Base-by-base conservation (phyloP, 1,140 invertebrate species). In the Phymorhynchus buccinoides region DNA sequence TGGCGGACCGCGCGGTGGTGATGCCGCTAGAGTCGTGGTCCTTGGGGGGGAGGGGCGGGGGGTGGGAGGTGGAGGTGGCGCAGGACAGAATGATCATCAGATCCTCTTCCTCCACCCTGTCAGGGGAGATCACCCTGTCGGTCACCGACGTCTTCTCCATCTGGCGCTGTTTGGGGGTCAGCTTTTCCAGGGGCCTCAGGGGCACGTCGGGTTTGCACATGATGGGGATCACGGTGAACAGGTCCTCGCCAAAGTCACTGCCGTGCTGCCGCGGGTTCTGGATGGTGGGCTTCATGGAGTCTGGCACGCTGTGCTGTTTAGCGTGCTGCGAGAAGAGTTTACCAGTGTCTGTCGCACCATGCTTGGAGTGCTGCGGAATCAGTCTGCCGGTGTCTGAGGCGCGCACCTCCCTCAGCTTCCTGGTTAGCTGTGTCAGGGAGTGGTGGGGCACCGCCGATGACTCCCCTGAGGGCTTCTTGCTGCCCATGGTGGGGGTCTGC, bases 151-250 rank as follows among this genome's bases (percentile, higher is more conserved):
- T 44, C 39, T 83, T 68, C 32, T 83, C 41, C 66, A 83, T 83
- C 62, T 71, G 86, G 79, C 84, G 84, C 37, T 88, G 85, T n/a
- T 87, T 68, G 3, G 89, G 89, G 1, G 85, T 88, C 0, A 88
- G 73, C 86, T 89, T 90, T 68, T 91, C 90, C 12, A 90, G 62
- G 22, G 89, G 88, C 81, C 85, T 14, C 3, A 79, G 86, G n/a
- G 89, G 80, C 27, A 89, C 87, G n/a, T 83, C 81, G n/a, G 35
- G 39, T 73, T 44, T 83, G 35, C 39, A 83, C 81, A 83, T 71
- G 22, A 82, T 66, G 16, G 56, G 81, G 12, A 71, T 83, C 3
- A 83, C 81, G 1, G 81, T 83, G 62, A 83, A 83, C 1, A 83
- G 66, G n/a, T 68, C 62, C 27, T 83, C 62, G 4, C 81, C 81